These are phyloP conservation scores for Sarotherodon lohbergeri DNA, from an alignment of 2,113 vertebrate species.

Conservation along the genomic window DNA sequence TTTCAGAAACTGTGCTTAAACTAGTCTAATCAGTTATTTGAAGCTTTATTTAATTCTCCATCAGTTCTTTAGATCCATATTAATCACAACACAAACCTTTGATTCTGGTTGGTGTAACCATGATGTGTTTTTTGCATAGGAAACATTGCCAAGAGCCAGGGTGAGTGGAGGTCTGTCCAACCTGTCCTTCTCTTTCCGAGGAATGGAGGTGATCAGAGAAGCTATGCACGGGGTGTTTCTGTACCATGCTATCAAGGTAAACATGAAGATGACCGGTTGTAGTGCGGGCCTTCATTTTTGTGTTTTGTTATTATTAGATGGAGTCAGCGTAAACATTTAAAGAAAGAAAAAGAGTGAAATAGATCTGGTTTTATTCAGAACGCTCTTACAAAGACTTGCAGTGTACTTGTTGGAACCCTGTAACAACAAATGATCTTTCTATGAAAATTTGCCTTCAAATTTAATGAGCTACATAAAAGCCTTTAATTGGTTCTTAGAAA, in stretches of 20 bases:
- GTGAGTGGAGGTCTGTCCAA: slow-evolving; percentile 97
- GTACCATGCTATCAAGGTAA: slow-evolving; percentile 85
- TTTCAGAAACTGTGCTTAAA: background rate
- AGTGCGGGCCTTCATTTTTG: background rate
- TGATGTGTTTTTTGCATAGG: slow-evolving; percentile 59
- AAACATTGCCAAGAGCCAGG: slow-evolving; percentile 82
- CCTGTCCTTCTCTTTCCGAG: slow-evolving; percentile 95
- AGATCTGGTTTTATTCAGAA: background rate
- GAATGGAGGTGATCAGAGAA: slow-evolving; percentile 94
- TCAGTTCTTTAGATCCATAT: background rate
- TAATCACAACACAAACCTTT: background rate
- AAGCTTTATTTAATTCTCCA: background rate
- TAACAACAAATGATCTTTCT: background rate
- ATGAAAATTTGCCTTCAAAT: background rate
- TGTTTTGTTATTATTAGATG: background rate
- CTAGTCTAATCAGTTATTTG: background rate
- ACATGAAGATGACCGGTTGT: background rate
- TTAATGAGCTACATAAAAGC: background rate
- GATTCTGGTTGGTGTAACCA: background rate
- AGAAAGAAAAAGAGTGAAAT: background rate
- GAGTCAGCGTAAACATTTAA: background rate
- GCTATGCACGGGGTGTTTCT: slow-evolving; percentile 96
- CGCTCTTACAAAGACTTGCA: background rate
- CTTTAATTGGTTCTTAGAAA: background rate
- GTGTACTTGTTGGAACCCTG: background rate